Conservation (phyloP, 64 coral and sea anemone genomes). For the Porites australiensis region DNA sequence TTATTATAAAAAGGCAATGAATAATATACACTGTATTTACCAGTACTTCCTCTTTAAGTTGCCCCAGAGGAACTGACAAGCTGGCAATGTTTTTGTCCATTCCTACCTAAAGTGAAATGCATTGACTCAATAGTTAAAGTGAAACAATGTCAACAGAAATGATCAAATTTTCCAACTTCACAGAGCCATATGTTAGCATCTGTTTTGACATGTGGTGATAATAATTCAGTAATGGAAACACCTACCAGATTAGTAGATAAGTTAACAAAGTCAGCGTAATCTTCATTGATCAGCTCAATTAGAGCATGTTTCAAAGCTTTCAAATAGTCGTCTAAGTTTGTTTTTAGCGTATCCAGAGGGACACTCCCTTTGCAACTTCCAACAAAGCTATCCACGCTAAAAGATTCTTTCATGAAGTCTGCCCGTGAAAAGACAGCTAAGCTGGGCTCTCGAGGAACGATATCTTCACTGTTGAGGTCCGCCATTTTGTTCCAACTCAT, state of each 20-base stretch:
- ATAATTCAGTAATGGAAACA: not conserved
- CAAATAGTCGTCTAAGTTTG: conserved; percentile 95
- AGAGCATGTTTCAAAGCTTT: conserved; percentile 91
- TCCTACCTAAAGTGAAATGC: conserved; percentile 71
- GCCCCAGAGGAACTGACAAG: conserved; percentile 93
- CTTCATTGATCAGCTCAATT: conserved; percentile 98
- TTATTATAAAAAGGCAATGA: not conserved
- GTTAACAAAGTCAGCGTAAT: conserved; percentile 99
- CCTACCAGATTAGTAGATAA: conserved; percentile 98
- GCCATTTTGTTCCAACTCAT: conserved; percentile 93
- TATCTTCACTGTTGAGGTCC: conserved; percentile 65
- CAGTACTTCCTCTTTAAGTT: conserved; percentile 95
- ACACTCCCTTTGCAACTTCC: conserved; percentile 82
- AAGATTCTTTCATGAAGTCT: conserved; percentile 89
- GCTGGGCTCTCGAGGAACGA: conserved; percentile 77
- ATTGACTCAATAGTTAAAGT: not conserved
- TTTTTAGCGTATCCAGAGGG: conserved; percentile 79
- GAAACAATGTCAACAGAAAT: not conserved
- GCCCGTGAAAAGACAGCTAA: conserved; percentile 83
- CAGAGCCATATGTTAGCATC: not conserved
- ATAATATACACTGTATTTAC: conserved; percentile 48
- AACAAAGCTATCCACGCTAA: conserved; percentile 93
- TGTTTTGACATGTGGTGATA: not conserved
- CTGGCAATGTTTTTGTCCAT: conserved; percentile 97
- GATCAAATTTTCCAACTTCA: not conserved